These are phyloP conservation scores for Lampropteryx suffumata DNA, from an alignment of 2,888 invertebrate genomes.

Conservation along the genomic window DNA sequence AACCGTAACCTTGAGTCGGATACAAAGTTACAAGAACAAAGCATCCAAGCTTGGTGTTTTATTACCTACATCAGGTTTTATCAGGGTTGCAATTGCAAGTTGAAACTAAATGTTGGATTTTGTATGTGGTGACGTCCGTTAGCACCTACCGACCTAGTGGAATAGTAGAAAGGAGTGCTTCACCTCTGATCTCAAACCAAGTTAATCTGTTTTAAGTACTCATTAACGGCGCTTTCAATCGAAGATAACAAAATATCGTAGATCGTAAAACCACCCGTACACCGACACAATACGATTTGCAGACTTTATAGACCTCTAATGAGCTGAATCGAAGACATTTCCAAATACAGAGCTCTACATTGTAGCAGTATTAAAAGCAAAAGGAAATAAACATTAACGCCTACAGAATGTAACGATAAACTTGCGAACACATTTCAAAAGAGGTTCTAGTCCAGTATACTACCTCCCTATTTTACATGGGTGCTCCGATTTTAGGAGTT, in stretches of 20 bases:
- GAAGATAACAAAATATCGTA: slow-evolving; percentile 1
- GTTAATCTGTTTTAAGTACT: background rate
- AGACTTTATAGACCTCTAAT: slow-evolving; percentile 5
- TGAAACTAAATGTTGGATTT: too few species aligned
- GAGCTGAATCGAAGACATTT: slow-evolving; percentile 14
- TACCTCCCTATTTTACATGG: too few species aligned
- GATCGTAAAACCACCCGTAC: background rate
- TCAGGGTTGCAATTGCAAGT: background rate
- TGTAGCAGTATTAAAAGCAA: background rate
- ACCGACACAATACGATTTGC: background rate
- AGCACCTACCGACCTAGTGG: too few species aligned
- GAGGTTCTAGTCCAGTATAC: too few species aligned
- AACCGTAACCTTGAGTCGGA: slow-evolving; percentile 19
- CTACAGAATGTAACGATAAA: slow-evolving; percentile 5
- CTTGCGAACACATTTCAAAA: background rate
- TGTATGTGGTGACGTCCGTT: too few species aligned
- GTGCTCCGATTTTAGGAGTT: too few species aligned
- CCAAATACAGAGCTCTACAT: slow-evolving; percentile 6
- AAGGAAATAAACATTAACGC: slow-evolving; percentile 6
- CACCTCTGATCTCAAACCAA: background rate
- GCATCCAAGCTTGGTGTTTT: background rate
- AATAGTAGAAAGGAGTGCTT: too few species aligned
- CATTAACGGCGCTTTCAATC: background rate
- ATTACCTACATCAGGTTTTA: slow-evolving; percentile 5
- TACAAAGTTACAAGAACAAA: slow-evolving; percentile 20